Evolutionary conservation across 2,888 invertebrate species (phyloP).

Genomic region (Nymphalis c-album): DNA sequence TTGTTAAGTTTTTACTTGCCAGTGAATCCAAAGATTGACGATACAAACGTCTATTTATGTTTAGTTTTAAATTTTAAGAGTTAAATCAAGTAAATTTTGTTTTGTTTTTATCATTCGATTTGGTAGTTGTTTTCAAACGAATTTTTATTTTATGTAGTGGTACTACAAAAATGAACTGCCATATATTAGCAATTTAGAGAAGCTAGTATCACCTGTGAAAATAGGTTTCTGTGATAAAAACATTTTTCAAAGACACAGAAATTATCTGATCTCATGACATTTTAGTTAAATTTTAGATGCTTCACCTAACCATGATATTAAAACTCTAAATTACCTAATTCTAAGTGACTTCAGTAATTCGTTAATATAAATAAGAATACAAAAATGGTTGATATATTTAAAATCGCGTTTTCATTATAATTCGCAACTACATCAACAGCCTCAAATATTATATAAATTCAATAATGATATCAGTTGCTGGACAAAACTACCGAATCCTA

Average conservation of each 20-base stretch:
- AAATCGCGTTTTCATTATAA: too few species aligned
- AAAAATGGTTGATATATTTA: too few species aligned
- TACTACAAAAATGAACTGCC: constrained; percentile 12
- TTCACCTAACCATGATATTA: too few species aligned
- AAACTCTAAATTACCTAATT: too few species aligned
- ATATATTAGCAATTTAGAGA: constrained; percentile 2
- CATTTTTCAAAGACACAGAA: neutral
- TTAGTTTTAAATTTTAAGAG: constrained; percentile 7
- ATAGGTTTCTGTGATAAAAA: constrained; percentile 11
- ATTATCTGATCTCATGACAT: neutral
- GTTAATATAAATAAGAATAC: too few species aligned
- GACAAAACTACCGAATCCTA: neutral
- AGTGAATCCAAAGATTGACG: constrained; percentile 66
- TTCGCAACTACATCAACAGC: neutral
- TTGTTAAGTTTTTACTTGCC: constrained; percentile 67
- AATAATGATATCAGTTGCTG: neutral
- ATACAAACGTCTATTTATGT: constrained; percentile 19
- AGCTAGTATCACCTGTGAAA: neutral
- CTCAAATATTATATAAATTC: neutral
- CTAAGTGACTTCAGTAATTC: too few species aligned
- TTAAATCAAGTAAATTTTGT: neutral
- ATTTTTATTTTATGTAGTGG: neutral
- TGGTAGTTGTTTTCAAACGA: neutral
- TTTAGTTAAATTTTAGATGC: too few species aligned
- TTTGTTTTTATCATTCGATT: neutral